Evolutionary conservation across 2,113 vertebrate genomes (phyloP), one percentile per base, ranked within the genome.

Genomic region (Serilophus lunatus): DNA sequence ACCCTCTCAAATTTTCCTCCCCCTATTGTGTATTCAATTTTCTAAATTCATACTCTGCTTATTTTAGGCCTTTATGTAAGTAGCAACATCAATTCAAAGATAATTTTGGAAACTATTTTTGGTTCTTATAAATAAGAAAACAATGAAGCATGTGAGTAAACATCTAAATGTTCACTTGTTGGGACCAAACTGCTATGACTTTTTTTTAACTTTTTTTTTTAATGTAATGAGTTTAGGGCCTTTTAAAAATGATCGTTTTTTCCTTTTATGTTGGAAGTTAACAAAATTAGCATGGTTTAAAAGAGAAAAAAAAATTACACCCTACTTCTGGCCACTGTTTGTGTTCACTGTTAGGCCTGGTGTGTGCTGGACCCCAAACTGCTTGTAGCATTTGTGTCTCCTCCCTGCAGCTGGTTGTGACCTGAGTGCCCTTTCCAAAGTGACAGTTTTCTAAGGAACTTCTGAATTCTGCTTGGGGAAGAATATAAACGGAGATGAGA

Each of bases 101-200:
- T 86, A 78, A 96, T 97, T 98, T 96, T 96, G 94, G 92, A 97
- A 96, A 94, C 88, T 86, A 45, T 92, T 96, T 97, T 97, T 96
- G 97, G 97, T 98, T 97, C 97, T 97, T 96, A 91, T 93, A 81
- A 95, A 92, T 93, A 97, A 91, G 88, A 81, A 86, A 87, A 95
- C 88, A 92, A 94, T 92, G 96, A 96, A 97, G 97, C 97, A 98
- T 98, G 97, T 98, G 97, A 98, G 98, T 98, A 98, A 98, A 98
- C 95, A 97, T 96, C 98, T 97, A 95, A 90, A 84, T 97, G 97
- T 98, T 97, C 95, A 96, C 97, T 96, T 88, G 90, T 97, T 97
- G 98, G 98, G 97, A 98, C 97, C 98, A 98, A 98, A 97, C 95
- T 95, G 95, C 96, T 96, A 95, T 97, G 95, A 88, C 93, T 26